Conservation (phyloP, 2,113 vertebrate genomes). For the Dicaeum eximium region DNA sequence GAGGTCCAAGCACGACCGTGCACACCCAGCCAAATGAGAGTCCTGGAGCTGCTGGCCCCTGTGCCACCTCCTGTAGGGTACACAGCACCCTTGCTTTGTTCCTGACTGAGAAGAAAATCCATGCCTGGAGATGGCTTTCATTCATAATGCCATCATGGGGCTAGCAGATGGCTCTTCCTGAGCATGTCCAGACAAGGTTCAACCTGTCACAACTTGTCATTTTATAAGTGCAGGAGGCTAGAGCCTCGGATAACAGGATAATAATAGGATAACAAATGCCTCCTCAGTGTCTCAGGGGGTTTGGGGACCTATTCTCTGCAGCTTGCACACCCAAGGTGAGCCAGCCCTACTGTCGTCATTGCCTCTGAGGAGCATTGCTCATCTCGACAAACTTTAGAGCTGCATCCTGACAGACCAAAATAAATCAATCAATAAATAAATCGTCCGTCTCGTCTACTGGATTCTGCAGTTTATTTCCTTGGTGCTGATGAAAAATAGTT, state of each 20-base stretch:
- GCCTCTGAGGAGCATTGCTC: conserved; percentile 27
- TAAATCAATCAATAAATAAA: conserved; percentile 69
- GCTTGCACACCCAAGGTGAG: neutral
- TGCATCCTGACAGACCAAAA: conserved; percentile 61
- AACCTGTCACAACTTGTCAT: neutral
- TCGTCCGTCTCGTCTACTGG: conserved; percentile 34
- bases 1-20: neutral
- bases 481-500: conserved; percentile 50
- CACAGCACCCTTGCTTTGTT: neutral
- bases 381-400: conserved; percentile 38
- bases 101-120: neutral
- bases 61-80: neutral
- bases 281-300: neutral
- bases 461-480: conserved; percentile 66
- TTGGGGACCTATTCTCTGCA: neutral
- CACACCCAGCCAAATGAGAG: neutral
- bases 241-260: neutral
- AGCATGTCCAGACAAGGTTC: neutral
- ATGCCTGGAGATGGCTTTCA: neutral
- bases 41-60: neutral
- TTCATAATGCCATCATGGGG: neutral
- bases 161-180: neutral
- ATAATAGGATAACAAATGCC: conserved; percentile 17
- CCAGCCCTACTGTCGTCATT: conserved; percentile 2
- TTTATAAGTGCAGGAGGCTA: neutral